A percentile compares a stretch with the other conserved stretches of the same genome.
phyloP scores from a whole-genome alignment of 37 sponge, comb jelly and placozoan species.

The Sycon ciliatum region DNA sequence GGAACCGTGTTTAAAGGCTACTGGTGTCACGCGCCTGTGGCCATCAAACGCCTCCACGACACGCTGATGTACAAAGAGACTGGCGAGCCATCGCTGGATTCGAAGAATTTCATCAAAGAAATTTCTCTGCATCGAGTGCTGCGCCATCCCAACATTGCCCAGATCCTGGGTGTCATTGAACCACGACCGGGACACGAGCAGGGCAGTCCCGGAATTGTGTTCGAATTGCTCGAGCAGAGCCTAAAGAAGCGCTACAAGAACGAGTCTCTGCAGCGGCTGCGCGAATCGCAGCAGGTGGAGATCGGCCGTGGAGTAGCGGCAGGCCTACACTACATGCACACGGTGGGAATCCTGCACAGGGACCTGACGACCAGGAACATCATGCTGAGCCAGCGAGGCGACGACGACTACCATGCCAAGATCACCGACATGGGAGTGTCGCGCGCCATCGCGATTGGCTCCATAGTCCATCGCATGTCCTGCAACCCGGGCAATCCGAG shows the following conservation, averaged over 20 bases:
- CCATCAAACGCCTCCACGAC: conserved; percentile 47
- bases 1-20: conserved; percentile 43
- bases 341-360: conserved; percentile 49
- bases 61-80: conserved; percentile 26
- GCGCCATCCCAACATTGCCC: conserved; percentile 69
- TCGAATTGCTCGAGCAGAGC: conserved; percentile 39
- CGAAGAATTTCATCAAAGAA: conserved; percentile 37
- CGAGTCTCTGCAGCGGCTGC: conserved; percentile 30
- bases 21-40: conserved; percentile 45
- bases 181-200: not conserved
- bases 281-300: conserved; percentile 40
- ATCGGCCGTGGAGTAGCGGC: conserved; percentile 29
- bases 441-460: conserved; percentile 14
- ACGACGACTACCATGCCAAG: conserved; percentile 31
- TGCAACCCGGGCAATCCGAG: no score
- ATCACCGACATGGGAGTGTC: conserved; percentile 67
- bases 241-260: conserved; percentile 27
- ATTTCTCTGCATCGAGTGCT: conserved; percentile 23
- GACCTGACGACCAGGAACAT: conserved; percentile 65
- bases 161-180: conserved; percentile 47
- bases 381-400: conserved; percentile 35
- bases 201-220: conserved; percentile 33
- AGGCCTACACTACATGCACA: conserved; percentile 62
- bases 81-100: conserved; percentile 15
- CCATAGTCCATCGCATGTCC: no score